Conservation (phyloP, 2,888 invertebrate genomes). For the Phortica magna region DNA sequence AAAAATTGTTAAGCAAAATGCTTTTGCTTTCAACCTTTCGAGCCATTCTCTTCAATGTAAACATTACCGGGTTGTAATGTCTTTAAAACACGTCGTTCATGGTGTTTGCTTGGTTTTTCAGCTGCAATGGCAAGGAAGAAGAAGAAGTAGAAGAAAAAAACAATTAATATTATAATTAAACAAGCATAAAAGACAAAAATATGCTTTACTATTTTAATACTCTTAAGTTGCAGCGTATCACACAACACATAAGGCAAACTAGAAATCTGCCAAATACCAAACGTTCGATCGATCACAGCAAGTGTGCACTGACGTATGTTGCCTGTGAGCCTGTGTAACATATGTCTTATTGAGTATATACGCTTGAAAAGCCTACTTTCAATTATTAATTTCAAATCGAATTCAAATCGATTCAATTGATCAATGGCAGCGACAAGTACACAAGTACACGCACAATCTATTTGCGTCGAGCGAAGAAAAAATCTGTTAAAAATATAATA, state of each 20-base stretch:
- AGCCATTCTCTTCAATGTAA: constrained; percentile 76
- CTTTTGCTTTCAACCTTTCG: constrained; percentile 65
- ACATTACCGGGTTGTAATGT: constrained; percentile 76
- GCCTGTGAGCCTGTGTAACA: neutral
- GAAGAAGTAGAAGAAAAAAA: constrained; percentile 25
- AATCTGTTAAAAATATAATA: constrained; percentile 2
- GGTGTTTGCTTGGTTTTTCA: constrained; percentile 71
- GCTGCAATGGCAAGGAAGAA: constrained; percentile 44
- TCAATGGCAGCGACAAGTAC: too few species aligned
- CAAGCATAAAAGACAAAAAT: constrained; percentile 35
- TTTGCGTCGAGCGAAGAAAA: too few species aligned
- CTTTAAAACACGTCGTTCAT: constrained; percentile 74
- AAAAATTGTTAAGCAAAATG: neutral
- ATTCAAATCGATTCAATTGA: neutral
- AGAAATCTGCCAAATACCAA: too few species aligned
- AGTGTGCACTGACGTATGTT: neutral
- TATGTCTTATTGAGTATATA: too few species aligned
- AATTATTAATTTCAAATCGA: constrained; percentile 6
- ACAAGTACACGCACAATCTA: too few species aligned
- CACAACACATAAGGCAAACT: too few species aligned
- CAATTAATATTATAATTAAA: constrained; percentile 14
- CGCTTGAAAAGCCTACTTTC: too few species aligned
- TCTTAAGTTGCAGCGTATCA: too few species aligned
- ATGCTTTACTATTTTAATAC: too few species aligned
- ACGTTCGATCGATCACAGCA: too few species aligned